These are phyloP conservation scores for Eulemur mongoz DNA, from an alignment of 2,797 vertebrate species.

Conservation along the genomic window DNA sequence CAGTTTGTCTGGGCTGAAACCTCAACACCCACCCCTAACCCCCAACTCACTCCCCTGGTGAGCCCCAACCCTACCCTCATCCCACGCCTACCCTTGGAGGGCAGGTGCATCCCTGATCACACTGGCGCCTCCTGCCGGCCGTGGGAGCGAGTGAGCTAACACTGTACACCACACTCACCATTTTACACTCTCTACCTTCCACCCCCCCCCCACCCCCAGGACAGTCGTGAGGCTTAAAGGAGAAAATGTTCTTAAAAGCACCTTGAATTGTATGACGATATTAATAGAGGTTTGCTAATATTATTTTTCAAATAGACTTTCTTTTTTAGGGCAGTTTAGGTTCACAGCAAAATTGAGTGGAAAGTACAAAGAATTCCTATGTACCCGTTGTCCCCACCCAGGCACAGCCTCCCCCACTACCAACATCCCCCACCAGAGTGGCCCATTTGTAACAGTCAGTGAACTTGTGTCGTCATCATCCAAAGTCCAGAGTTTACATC, in stretches of 20 bases:
- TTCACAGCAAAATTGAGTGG: background rate
- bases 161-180: too few species aligned
- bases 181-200: background rate
- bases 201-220: too few species aligned
- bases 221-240: background rate
- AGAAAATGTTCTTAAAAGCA: background rate
- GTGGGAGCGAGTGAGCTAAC: fast-evolving
- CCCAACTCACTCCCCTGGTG: background rate
- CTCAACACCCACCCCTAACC: background rate
- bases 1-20: background rate
- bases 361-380: background rate
- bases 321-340: background rate
- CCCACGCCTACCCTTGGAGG: background rate
- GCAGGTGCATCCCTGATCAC: background rate
- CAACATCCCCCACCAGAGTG: background rate
- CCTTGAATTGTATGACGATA: background rate
- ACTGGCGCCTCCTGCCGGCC: fast-evolving
- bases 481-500: background rate
- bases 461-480: too few species aligned
- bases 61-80: background rate
- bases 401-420: background rate
- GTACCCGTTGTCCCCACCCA: fast-evolving
- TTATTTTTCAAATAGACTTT: background rate
- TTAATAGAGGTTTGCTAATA: background rate
- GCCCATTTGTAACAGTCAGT: fast-evolving